Conservation (phyloP, 1,140 invertebrate species). For the Bactericera cockerelli region DNA sequence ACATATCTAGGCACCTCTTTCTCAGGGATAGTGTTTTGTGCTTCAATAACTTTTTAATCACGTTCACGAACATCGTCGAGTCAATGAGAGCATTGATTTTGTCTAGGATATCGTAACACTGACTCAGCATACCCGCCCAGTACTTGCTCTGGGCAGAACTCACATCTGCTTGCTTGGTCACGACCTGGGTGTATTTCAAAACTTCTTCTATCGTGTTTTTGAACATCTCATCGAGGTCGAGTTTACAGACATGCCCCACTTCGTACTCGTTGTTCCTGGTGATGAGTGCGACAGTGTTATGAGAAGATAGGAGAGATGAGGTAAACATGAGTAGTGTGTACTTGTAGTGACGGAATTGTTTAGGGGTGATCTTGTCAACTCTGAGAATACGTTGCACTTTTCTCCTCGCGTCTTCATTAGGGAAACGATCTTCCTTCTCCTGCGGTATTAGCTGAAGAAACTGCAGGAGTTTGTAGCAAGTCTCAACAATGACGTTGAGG, state of each 20-base stretch:
- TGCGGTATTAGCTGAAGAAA: slow-evolving; percentile 49
- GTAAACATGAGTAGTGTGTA: slow-evolving; percentile 57
- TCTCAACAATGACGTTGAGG: slow-evolving; percentile 40
- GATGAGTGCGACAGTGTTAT: slow-evolving; percentile 40
- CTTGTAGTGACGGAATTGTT: slow-evolving; percentile 67
- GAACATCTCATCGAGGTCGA: slow-evolving; percentile 30
- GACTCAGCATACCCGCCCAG: slow-evolving; percentile 60
- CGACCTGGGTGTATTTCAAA: slow-evolving; percentile 45
- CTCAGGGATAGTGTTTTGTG: slow-evolving; percentile 51
- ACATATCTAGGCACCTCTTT: slow-evolving; percentile 63
- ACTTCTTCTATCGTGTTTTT: slow-evolving; percentile 49
- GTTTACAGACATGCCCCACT: not conserved
- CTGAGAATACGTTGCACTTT: slow-evolving; percentile 39
- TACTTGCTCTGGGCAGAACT: slow-evolving; percentile 48
- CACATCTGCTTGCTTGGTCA: slow-evolving; percentile 38
- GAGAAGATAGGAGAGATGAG: slow-evolving; percentile 43
- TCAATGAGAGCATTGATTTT: slow-evolving; percentile 52
- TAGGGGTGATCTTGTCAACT: slow-evolving; percentile 42
- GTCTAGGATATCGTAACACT: slow-evolving; percentile 47
- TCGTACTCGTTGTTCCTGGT: not conserved
- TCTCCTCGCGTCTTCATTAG: slow-evolving; percentile 7
- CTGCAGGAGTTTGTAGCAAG: slow-evolving; percentile 44
- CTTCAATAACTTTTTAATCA: slow-evolving; percentile 49
- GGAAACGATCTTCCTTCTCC: slow-evolving; percentile 32
- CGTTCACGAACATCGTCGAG: slow-evolving; percentile 55